Conservation (phyloP, 1,140 invertebrate species). For the Acromyrmex charruanus region DNA sequence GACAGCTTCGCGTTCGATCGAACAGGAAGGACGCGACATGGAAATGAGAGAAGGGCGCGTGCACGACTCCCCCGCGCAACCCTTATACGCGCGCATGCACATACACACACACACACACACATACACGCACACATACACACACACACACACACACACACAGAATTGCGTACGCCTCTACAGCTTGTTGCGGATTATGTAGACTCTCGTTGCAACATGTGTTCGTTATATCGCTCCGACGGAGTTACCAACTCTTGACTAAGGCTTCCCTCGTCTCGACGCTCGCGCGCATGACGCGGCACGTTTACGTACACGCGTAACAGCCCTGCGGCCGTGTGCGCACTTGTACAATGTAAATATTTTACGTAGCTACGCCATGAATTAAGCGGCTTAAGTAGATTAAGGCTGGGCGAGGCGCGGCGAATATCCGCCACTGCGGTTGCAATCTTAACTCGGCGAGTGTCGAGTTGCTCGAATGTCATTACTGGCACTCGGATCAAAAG, state of each 20-base stretch:
- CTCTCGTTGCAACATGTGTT: slow-evolving; percentile 85
- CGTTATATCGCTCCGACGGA: slow-evolving; percentile 83
- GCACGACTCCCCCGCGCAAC: slow-evolving; percentile 14
- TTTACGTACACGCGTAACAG: slow-evolving; percentile 62
- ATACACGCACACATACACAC: not conserved
- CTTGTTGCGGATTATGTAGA: slow-evolving; percentile 84
- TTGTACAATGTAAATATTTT: slow-evolving; percentile 85
- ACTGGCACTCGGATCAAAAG: slow-evolving; percentile 40
- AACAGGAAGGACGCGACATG: slow-evolving; percentile 22
- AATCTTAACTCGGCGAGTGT: slow-evolving; percentile 64
- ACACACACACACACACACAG: slow-evolving; percentile 9
- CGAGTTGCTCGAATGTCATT: slow-evolving; percentile 42
- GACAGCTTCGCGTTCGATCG: slow-evolving; percentile 28
- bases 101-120: not conserved
- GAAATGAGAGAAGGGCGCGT: not conserved
- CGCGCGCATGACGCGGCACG: slow-evolving; percentile 60
- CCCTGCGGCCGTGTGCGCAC: slow-evolving; percentile 44
- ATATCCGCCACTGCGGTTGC: slow-evolving; percentile 63
- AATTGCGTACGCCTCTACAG: slow-evolving; percentile 73
- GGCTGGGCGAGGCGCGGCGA: slow-evolving; percentile 67
- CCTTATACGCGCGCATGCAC: slow-evolving; percentile 15
- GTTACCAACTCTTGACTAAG: slow-evolving; percentile 83
- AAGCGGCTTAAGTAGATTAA: slow-evolving; percentile 85
- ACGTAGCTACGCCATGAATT: slow-evolving; percentile 85
- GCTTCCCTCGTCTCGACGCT: slow-evolving; percentile 74